Base-by-base conservation (phyloP, 2,888 invertebrate species). In the Harpalus rufipes region DNA sequence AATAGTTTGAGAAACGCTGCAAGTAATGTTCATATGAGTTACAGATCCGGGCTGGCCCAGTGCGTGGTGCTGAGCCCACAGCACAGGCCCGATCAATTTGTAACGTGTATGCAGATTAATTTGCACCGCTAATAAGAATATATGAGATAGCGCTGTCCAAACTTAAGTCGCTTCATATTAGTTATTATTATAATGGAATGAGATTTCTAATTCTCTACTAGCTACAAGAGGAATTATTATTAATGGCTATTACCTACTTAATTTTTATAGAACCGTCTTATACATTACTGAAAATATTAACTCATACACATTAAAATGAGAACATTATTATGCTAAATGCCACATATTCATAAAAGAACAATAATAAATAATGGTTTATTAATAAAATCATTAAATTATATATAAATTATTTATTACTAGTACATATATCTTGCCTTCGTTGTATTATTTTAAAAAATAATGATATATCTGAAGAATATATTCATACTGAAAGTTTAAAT, bases 81-180 rank as follows among this genome's bases (percentile, higher is more conserved):
- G 32, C 32, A 12, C 78, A 78, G 56, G 78, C 25, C 74, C 83
- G 83, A 83, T 83, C 74, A 72, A 83, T 83, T 39, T 83, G 74
- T 74, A 32, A 56, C 74, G 25, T 83, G 65, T 81, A 81, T 68
- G 14, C 63, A 84, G 84, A 84, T 84, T 84, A 84, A 84, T 84
- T 78, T 65, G 51, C 80, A 59, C 76, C 25, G 78, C 78, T 84
- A 84, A 84, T 84, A 84, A 84, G 84, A 84, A 84, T 84, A 84
- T 63, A 84, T 84, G 65, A 72, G 41, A 65, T 51, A 65, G 32
- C 51, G 84, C 63, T 65, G 76, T 78, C 61, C 84, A 63, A 78
- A 78, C 63, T 78, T 78, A 84, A 84, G 84, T 84, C 78, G 63
- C 63, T 63, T 74, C 44, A 59, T 51, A 84, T 84, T 84, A 84